A percentile compares a stretch with the other conserved stretches of the same genome.
Evolutionary conservation across 2,113 vertebrate species (phyloP).

Genomic region (Micronycteris hirsuta): DNA sequence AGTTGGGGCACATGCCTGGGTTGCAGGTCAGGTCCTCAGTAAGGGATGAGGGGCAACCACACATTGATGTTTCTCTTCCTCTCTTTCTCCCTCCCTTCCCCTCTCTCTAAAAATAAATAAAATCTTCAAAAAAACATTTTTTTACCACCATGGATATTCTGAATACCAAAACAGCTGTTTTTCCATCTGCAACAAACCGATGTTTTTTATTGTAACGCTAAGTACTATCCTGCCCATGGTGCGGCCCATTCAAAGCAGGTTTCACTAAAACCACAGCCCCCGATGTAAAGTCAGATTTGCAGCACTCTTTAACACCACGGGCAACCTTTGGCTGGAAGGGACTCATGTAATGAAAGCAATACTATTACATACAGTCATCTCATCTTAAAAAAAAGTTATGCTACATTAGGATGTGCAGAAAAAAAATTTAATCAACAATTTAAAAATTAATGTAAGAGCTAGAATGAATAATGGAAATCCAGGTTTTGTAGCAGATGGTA

Average conservation of each 20-base stretch:
- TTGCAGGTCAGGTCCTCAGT: too few relatives aligned
- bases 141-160: background rate
- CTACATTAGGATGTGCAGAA: background rate
- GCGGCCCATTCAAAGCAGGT: background rate
- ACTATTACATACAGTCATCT: background rate
- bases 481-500: background rate
- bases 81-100: too few relatives aligned
- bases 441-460: slow-evolving; percentile 21
- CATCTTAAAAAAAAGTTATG: background rate
- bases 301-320: background rate
- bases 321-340: background rate
- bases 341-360: slow-evolving; percentile 4
- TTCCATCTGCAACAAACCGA: background rate
- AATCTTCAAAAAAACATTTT: too few relatives aligned
- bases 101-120: too few relatives aligned
- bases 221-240: background rate
- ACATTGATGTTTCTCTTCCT: too few relatives aligned
- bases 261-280: background rate
- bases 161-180: background rate
- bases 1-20: too few relatives aligned
- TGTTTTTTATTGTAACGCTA: background rate
- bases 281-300: background rate
- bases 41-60: too few relatives aligned
- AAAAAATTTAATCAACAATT: slow-evolving; percentile 22
- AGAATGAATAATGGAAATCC: background rate